Evolutionary conservation across 2,888 invertebrate genomes (phyloP).

Genomic region (Acutogordius australiensis): DNA sequence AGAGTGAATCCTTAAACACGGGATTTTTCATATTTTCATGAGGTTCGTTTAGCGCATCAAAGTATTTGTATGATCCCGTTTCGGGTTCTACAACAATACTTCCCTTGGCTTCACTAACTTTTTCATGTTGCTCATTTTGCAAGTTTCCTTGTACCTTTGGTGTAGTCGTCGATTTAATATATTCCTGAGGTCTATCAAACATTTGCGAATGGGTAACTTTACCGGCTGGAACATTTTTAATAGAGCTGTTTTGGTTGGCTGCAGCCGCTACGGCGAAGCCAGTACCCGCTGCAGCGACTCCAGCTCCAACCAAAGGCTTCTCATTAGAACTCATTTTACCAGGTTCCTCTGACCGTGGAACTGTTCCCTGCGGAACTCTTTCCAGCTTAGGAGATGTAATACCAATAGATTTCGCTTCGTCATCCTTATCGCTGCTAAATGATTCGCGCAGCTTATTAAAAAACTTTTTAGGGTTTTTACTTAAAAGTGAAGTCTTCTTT

Average conservation of each 20-base stretch:
- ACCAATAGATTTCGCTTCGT: neutral
- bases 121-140: too few species aligned
- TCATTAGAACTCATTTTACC: too few species aligned
- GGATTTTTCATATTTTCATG: neutral
- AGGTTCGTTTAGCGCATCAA: neutral
- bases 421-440: neutral
- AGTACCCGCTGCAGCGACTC: neutral
- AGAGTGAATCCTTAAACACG: neutral
- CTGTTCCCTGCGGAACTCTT: too few species aligned
- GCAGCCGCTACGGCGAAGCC: neutral
- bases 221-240: neutral
- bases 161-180: neutral
- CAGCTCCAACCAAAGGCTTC: neutral
- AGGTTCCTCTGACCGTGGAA: too few species aligned
- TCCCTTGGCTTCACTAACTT: neutral
- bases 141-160: neutral
- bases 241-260: neutral
- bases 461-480: constrained; percentile 1
- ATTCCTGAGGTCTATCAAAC: neutral
- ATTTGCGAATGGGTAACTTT: neutral
- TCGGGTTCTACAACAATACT: neutral
- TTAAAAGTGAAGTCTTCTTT: neutral
- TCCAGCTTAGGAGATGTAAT: neutral
- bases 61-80: neutral
- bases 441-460: neutral